A percentile compares a stretch with the other conserved stretches of the same genome.
These are phyloP conservation scores for Lathronympha strigana DNA, from an alignment of 2,888 invertebrate species.

Conservation along the genomic window DNA sequence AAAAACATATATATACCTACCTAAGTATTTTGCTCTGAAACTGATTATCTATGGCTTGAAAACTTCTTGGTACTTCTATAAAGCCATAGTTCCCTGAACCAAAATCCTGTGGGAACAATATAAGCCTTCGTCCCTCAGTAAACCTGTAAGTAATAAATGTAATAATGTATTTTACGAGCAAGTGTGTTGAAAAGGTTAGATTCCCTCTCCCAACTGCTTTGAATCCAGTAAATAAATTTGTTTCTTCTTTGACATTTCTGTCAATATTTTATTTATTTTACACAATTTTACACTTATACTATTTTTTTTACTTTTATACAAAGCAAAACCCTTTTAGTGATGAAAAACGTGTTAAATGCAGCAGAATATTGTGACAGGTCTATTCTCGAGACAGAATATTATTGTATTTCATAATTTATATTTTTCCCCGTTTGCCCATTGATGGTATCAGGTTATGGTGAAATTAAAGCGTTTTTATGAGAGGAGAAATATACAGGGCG, in stretches of 20 bases:
- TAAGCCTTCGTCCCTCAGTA: no score
- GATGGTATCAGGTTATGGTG: neutral
- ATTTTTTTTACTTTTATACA: neutral
- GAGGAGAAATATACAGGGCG: constrained; percentile 8
- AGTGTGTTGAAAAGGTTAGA: neutral
- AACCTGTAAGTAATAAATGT: no score
- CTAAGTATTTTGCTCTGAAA: no score
- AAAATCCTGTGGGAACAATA: no score
- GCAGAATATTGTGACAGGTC: neutral
- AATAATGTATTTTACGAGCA: no score
- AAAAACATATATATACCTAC: no score
- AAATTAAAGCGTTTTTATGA: constrained; percentile 11
- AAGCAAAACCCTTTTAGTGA: neutral
- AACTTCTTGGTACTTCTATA: no score
- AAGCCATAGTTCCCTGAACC: no score
- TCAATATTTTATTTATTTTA: no score
- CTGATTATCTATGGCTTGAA: no score
- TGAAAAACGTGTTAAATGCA: constrained; percentile 17
- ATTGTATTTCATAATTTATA: neutral
- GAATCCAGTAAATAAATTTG: neutral
- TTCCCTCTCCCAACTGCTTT: neutral
- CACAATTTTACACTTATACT: constrained; percentile 6
- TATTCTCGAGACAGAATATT: neutral
- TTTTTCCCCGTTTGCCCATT: neutral
- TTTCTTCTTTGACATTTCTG: constrained; percentile 17